Evolutionary conservation across 2,888 invertebrate genomes (phyloP), one percentile per base, ranked within the genome.

Genomic region (Catocala fraxini): DNA sequence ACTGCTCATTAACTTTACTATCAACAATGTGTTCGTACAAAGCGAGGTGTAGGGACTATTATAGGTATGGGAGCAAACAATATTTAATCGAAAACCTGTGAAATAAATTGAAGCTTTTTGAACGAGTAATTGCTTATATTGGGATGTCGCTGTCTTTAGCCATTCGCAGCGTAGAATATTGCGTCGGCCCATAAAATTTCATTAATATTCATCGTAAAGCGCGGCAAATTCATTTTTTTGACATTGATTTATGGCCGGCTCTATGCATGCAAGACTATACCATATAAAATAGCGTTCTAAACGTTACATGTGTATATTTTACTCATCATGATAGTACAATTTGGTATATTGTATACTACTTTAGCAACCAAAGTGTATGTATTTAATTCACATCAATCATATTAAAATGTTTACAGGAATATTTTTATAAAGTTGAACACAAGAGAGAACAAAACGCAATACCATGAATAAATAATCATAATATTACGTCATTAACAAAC

Each of bases 141-240:
- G 12, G 11, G 39, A 35, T 48, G 51, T 68, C 57, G 63, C 64
- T 72, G 68, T 61, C 71, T 61, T 63, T 62, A 56, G 52, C 46
- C 51, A 59, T 68, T 60, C 65, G 48, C 33, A 63, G 65, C 61
- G 35, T 71, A 71, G 70, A 80, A 80, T 79, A 84, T 82, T 80
- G 74, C 75, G 68, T 64, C 68, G 71, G 77, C 71, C 75, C 73
- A 84, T 81, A 82, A 83, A 83, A 82, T 86, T 85, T 86, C 86
- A 89, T 91, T 90, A 89, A 89, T 90, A 91, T 91, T 90, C 89
- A 89, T 87, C 85, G 82, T 82, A 86, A 87, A 87, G 82, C 80
- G 81, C 81, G 81, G 82, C 84, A 84, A 89, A 85, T 88, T 87
- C 79, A 85, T 88, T 88, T 89, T 87, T 89, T 88, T 82, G 90